These are phyloP conservation scores for Lasaia peninsularis DNA, from an alignment of 1,140 invertebrate genomes.

Conservation along the genomic window DNA sequence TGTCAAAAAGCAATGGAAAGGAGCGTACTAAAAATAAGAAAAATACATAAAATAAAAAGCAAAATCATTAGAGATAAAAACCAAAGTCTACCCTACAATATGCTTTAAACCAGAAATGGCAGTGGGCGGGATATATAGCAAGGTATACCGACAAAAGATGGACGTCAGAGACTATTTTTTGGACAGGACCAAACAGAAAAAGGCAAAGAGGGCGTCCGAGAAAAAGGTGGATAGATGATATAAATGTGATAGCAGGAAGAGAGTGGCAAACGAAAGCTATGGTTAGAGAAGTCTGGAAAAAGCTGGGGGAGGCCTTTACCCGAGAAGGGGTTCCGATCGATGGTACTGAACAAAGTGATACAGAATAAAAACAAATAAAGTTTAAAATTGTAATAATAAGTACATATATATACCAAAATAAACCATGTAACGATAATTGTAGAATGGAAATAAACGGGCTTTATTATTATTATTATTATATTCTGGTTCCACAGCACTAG, in stretches of 20 bases:
- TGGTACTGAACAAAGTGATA: too few relatives aligned
- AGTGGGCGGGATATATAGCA: slow-evolving; percentile 8
- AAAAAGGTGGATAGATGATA: neutral
- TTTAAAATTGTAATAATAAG: too few relatives aligned
- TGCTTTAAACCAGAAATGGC: neutral
- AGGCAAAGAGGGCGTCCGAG: neutral
- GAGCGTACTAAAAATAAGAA: slow-evolving; percentile 19
- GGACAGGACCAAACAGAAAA: neutral
- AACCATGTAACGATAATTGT: too few relatives aligned
- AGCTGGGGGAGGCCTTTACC: neutral
- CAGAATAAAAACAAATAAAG: too few relatives aligned
- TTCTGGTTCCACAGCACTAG: too few relatives aligned
- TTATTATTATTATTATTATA: too few relatives aligned
- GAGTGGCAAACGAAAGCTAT: neutral
- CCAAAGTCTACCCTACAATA: neutral
- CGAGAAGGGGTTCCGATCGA: too few relatives aligned
- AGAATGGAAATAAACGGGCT: too few relatives aligned
- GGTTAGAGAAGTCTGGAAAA: neutral
- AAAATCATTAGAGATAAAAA: neutral
- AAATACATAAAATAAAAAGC: neutral
- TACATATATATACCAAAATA: too few relatives aligned
- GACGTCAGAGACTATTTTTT: neutral
- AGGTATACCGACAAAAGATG: neutral
- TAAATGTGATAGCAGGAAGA: neutral
- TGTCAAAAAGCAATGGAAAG: slow-evolving; percentile 18